Percentiles rank a stretch among this genome's conserved stretches.
These are phyloP conservation scores for Pseudoips prasinana DNA, from an alignment of 2,888 invertebrate genomes.

Conservation along the genomic window DNA sequence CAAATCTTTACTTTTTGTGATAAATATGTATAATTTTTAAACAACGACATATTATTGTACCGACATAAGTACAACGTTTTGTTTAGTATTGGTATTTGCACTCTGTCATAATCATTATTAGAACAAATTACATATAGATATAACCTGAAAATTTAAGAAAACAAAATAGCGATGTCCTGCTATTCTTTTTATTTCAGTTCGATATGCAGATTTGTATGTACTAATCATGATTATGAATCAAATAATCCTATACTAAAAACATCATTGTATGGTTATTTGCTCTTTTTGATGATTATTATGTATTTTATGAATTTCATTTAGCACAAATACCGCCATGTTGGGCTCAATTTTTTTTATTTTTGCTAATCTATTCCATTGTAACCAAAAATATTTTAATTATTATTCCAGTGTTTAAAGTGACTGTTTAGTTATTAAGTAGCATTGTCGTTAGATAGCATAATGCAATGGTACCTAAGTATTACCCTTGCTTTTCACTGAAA, in stretches of 20 bases:
- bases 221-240: too few relatives aligned
- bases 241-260: too few relatives aligned
- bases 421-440: slow-evolving; percentile 59
- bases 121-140: too few relatives aligned
- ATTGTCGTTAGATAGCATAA: slow-evolving; percentile 44
- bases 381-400: slow-evolving; percentile 51
- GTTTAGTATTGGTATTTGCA: too few relatives aligned
- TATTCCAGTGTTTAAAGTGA: slow-evolving; percentile 53
- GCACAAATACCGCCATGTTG: slow-evolving; percentile 49
- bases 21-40: slow-evolving; percentile 34
- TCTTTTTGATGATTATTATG: slow-evolving; percentile 39
- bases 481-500: slow-evolving; percentile 31
- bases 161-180: too few relatives aligned
- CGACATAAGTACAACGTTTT: too few relatives aligned
- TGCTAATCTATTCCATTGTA: slow-evolving; percentile 36
- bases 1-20: slow-evolving; percentile 47
- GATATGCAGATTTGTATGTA: too few relatives aligned
- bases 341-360: slow-evolving; percentile 57
- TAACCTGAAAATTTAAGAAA: too few relatives aligned
- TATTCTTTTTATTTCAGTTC: too few relatives aligned
- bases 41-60: slow-evolving; percentile 19
- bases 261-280: slow-evolving; percentile 11
- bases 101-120: too few relatives aligned
- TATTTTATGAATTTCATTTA: slow-evolving; percentile 50
- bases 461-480: slow-evolving; percentile 44